A percentile compares a stretch with the other conserved stretches of the same genome.
Evolutionary conservation across 1,140 invertebrate species (phyloP).

Genomic region (Drosophila pruinosa): DNA sequence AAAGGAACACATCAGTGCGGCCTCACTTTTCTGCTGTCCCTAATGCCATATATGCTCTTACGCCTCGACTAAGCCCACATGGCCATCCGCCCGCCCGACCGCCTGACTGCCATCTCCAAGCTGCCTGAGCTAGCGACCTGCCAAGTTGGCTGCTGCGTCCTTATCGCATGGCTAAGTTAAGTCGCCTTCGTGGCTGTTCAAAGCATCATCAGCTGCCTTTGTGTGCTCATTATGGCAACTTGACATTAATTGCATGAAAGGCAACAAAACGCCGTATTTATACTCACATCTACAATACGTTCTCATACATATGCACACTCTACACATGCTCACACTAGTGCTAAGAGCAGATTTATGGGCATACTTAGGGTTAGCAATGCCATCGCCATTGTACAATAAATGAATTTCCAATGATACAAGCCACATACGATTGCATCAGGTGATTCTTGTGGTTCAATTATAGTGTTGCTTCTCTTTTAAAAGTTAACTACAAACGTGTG

Average conservation of each 20-base stretch:
- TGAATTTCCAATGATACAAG: not conserved
- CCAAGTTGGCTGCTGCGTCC: not conserved
- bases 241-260: conserved; percentile 73
- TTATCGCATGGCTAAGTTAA: conserved; percentile 24
- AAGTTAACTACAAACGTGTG: not conserved
- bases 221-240: conserved; percentile 74
- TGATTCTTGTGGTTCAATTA: not conserved
- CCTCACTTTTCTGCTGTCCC: not conserved
- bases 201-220: conserved; percentile 67
- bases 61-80: conserved; percentile 4
- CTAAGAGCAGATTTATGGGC: not conserved
- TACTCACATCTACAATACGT: conserved; percentile 22
- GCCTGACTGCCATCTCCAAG: no score
- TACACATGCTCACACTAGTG: not conserved
- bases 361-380: not conserved
- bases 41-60: conserved; percentile 11
- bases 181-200: conserved; percentile 19
- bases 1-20: not conserved
- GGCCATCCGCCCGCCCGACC: not conserved
- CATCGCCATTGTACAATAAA: not conserved
- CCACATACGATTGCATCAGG: not conserved
- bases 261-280: conserved; percentile 45
- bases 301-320: not conserved
- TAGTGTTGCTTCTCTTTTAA: not conserved
- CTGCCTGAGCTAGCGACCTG: not conserved